Evolutionary conservation across 2,113 vertebrate genomes (phyloP).

Genomic region (Riparia riparia): DNA sequence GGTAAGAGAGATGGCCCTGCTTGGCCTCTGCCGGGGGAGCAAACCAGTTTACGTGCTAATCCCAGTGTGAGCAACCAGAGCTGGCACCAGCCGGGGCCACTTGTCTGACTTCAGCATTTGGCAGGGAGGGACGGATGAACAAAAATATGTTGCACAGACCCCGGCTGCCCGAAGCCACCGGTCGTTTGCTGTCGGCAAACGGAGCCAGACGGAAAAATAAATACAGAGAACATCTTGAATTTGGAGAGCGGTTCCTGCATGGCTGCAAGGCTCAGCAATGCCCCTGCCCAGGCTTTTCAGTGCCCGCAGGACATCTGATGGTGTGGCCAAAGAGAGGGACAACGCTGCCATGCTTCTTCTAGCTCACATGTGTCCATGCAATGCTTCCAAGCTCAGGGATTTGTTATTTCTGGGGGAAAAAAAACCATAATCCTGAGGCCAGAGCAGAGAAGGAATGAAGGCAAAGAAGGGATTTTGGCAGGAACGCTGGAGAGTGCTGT

Average conservation of each 20-base stretch:
- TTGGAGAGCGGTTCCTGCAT: neutral
- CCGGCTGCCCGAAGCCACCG: neutral
- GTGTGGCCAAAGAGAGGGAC: neutral
- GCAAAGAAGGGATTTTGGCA: neutral
- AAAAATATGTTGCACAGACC: neutral
- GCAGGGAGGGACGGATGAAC: constrained; percentile 39
- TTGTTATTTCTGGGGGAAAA: neutral
- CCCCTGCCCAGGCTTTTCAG: neutral
- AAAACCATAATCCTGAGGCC: neutral
- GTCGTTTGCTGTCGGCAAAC: neutral
- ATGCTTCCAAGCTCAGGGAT: neutral
- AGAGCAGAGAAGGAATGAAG: neutral
- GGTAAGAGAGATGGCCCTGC: constrained; percentile 57
- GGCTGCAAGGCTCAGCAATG: neutral
- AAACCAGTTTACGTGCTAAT: constrained; percentile 72
- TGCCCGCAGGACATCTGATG: neutral
- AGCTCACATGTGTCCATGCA: neutral
- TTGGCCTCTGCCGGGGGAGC: neutral
- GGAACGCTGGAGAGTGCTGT: neutral
- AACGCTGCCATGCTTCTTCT: neutral
- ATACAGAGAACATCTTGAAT: neutral
- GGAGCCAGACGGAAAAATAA: neutral
- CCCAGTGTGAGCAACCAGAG: constrained; percentile 77
- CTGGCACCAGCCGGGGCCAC: constrained; percentile 45
- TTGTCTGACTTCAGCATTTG: constrained; percentile 78